These are phyloP conservation scores for Ctenochaetus hawaiiensis DNA, from an alignment of 2,797 vertebrate genomes.

Conservation along the genomic window DNA sequence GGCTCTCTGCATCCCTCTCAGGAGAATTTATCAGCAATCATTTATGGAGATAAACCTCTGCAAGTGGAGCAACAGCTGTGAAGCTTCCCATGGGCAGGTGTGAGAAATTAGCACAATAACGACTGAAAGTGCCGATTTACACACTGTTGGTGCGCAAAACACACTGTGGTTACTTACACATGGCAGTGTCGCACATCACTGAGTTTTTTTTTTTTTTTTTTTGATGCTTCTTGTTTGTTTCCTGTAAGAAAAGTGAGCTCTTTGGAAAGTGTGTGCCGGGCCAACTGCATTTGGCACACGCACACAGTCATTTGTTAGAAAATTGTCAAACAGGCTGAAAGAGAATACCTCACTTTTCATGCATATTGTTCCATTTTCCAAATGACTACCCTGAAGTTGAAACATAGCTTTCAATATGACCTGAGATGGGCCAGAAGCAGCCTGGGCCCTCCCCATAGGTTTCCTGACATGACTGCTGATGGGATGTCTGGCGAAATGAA, in stretches of 20 bases:
- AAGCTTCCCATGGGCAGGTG: slow-evolving; percentile 79
- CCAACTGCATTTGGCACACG: slow-evolving; percentile 19
- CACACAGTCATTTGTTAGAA: slow-evolving; percentile 37
- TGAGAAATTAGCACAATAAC: slow-evolving; percentile 80
- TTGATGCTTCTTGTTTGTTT: slow-evolving; percentile 46
- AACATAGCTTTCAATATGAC: slow-evolving; percentile 49
- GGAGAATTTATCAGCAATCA: slow-evolving; percentile 82
- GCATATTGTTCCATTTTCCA: slow-evolving; percentile 62
- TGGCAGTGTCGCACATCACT: slow-evolving; percentile 22
- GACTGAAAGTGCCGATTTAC: slow-evolving; percentile 71
- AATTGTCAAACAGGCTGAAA: slow-evolving; percentile 35
- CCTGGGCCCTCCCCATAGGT: slow-evolving; percentile 47
- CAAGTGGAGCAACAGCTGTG: slow-evolving; percentile 81
- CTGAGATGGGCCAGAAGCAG: slow-evolving; percentile 40
- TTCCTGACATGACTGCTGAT: slow-evolving; percentile 52
- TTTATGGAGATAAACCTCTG: slow-evolving; percentile 80
- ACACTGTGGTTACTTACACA: slow-evolving; percentile 44
- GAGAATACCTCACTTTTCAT: slow-evolving; percentile 40
- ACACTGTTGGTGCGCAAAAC: slow-evolving; percentile 43
- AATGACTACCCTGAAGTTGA: slow-evolving; percentile 56
- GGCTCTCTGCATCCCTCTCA: slow-evolving; percentile 72
- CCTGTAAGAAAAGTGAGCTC: slow-evolving; percentile 44
- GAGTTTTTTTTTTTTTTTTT: slow-evolving; percentile 23
- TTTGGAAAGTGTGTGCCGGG: slow-evolving; percentile 9
- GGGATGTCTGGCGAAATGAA: slow-evolving; percentile 75